Evolutionary conservation across 2,888 invertebrate species (phyloP), one percentile per base, ranked within the genome.

Genomic region (Sycophila texana): DNA sequence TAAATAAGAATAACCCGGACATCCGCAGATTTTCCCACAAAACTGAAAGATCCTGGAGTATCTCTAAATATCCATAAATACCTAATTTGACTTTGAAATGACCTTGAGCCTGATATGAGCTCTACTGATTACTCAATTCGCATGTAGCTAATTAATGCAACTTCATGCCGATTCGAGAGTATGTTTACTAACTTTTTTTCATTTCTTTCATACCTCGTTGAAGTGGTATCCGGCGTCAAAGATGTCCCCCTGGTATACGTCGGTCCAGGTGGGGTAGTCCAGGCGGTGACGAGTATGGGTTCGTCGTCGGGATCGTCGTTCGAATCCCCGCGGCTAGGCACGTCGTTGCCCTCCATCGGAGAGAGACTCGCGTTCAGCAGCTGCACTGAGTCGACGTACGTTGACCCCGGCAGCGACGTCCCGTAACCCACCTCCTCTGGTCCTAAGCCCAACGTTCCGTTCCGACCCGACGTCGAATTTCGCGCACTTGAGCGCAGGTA

Each of bases 401-500:
- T 78, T 74, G 81, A 81, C 18, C 79, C 74, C 13, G 47, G 82
- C 61, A 78, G 79, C 53, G 57, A 72, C 77, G 78, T 77, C 72
- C 82, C 77, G 70, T 68, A 77, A 75, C 79, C 81, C 26, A 81
- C 79, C 75, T 80, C 81, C 73, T 83, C 81, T 75, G 81, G 13
- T n/a, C 61, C 65, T 58, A 39, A 55, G 26, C 20, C 22, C 10
- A 22, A 16, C 51, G 20, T 76, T 47, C 65, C 63, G 77, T 81
- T 82, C 60, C 57, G 57, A 16, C 39, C 39, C 39, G 80, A 61
- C 10, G 75, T 78, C 53, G 71, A 71, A 63, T 86, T 87, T 49
- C 83, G 83, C 60, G 85, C 82, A 30, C 86, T 85, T 63, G 89
- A 88, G 77, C 86, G 88, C 81, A 90, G 85, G 83, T 90, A 90